phyloP scores from a whole-genome alignment of 1,140 invertebrate species.

The Melanaphis sacchari region DNA sequence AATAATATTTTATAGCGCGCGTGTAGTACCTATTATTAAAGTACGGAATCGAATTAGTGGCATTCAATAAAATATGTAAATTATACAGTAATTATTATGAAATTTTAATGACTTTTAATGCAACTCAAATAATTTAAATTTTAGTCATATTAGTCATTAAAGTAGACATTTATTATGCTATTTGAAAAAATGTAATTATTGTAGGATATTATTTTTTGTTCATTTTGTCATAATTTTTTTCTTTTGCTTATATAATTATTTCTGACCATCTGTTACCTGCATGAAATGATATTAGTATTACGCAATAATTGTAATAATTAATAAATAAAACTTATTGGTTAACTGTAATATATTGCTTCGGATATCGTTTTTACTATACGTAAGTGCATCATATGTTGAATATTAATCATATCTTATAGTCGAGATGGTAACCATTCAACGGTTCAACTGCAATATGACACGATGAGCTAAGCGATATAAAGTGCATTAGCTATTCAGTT shows the following conservation, averaged over 20 bases:
- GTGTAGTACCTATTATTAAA: background rate
- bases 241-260: background rate
- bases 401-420: background rate
- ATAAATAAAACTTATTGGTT: background rate
- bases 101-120: background rate
- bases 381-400: background rate
- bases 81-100: background rate
- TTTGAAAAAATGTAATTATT: background rate
- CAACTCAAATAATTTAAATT: background rate
- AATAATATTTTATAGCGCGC: background rate
- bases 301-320: no score
- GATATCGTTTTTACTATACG: background rate
- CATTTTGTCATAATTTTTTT: background rate
- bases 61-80: background rate
- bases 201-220: background rate
- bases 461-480: background rate
- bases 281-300: background rate
- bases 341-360: no score
- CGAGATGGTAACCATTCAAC: background rate
- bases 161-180: background rate
- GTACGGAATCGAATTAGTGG: background rate
- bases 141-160: background rate
- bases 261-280: background rate
- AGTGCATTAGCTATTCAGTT: background rate
- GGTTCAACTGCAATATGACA: background rate